Base-by-base conservation (phyloP, 2,113 vertebrate genomes). In the Anser brachyrhynchus region DNA sequence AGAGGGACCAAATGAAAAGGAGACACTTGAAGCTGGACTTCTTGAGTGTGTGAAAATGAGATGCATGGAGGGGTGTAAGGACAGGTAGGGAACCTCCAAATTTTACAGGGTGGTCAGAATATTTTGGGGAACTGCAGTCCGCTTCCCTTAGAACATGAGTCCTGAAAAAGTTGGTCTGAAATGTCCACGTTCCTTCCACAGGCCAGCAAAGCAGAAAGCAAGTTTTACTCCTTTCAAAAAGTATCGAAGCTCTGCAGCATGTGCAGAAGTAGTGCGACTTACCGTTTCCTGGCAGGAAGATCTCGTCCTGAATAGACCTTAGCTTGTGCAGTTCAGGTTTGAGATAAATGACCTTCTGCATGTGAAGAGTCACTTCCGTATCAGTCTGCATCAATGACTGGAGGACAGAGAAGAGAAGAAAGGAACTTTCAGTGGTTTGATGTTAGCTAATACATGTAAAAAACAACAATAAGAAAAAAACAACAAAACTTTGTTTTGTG, bases 391-490 rank as follows among this genome's bases (percentile, higher is more conserved):
- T 46, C 52, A 69, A 29, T n/a, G 82, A 28, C 74, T 70, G 44
- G 18, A 4, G 37, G 58, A 41, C 14, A 89, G 69, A 64, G 37
- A 43, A 81, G 18, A 16, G 17, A 7, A 73, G 65, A 77, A 57
- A 10, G n/a, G 22, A 85, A 73, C 6, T 89, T 87, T 37, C 14
- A 62, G 35, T 69, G 33, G n/a, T 64, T 89, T 64, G 44, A 49
- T 78, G 92, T 82, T 35, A 75, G 81, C 43, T 58, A 73, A 46
- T 31, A 16, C 2, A 31, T 49, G 26, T 49, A 33, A 35, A 65
- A 52, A 28, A 0, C 0, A 4, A 8, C 12, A 49, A 51, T 11
- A 19, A 19, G 5, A 41, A 18, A 19, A 28, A 54, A 54, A 54
- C 13, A 54, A 54, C 25, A 28, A 54, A 28, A 54, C 8, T 84